Percentiles rank a stretch among this genome's conserved stretches.
phyloP scores from a whole-genome alignment of 1,140 invertebrate genomes.

The Hylyphantes graminicola region DNA sequence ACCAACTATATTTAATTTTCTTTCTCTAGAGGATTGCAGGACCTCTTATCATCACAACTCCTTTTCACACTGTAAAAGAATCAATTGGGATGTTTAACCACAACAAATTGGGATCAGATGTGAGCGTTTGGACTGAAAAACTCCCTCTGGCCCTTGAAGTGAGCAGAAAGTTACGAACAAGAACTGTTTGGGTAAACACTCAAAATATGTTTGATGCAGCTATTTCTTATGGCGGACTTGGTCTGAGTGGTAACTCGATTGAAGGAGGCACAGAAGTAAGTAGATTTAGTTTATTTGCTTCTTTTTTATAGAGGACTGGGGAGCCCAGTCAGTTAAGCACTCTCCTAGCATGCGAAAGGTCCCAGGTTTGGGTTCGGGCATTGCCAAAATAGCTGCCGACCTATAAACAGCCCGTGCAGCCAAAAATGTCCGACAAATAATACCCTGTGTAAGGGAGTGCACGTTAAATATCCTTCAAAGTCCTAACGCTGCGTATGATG shows the following conservation, averaged over 20 bases:
- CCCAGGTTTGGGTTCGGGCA: no score
- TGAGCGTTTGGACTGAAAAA: constrained; percentile 74
- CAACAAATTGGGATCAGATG: constrained; percentile 70
- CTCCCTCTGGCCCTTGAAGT: constrained; percentile 72
- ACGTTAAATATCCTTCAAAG: no score
- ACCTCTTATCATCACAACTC: constrained; percentile 70
- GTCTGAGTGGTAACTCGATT: constrained; percentile 70
- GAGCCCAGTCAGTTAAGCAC: no score
- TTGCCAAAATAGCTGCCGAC: no score
- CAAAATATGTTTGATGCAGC: constrained; percentile 72
- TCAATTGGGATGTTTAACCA: constrained; percentile 73
- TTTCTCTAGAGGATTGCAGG: constrained; percentile 66
- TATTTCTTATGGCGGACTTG: constrained; percentile 70
- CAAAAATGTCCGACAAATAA: no score
- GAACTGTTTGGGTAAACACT: constrained; percentile 74
- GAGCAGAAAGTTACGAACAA: constrained; percentile 70
- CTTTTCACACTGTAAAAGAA: constrained; percentile 75
- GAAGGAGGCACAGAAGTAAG: constrained; percentile 68
- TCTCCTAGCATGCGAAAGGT: no score
- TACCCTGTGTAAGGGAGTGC: no score
- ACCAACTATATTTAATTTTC: background rate
- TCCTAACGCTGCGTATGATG: no score
- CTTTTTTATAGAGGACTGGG: no score
- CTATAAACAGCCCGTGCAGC: no score
- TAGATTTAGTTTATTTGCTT: background rate